These are phyloP conservation scores for Bombus terrestris DNA, from an alignment of 1,140 invertebrate genomes.

Conservation along the genomic window DNA sequence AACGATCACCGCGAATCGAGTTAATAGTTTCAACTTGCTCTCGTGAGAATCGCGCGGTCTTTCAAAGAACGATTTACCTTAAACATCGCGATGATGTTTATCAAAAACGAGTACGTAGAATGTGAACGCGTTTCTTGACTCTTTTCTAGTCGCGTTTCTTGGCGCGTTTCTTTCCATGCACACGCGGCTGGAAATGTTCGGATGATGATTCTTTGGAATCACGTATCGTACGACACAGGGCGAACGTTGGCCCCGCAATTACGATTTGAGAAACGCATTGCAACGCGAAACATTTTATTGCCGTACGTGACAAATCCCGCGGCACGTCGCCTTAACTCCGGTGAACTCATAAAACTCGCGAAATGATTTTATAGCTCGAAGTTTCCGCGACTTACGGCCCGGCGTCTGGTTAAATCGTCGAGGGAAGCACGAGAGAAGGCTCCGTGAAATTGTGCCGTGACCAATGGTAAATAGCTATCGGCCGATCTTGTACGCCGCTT, in stretches of 20 bases:
- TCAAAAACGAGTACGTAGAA: background rate
- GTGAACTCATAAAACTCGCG: conserved; percentile 29
- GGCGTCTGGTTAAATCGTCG: background rate
- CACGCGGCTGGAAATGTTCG: background rate
- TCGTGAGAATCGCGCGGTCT: background rate
- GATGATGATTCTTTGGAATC: background rate
- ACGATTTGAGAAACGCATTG: conserved; percentile 29
- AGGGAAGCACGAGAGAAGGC: background rate
- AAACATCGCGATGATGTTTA: background rate
- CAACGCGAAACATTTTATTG: conserved; percentile 22
- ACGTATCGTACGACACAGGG: background rate
- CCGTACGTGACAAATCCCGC: conserved; percentile 36
- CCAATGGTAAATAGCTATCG: background rate
- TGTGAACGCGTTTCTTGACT: background rate
- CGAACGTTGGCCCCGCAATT: background rate
- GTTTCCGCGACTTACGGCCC: background rate
- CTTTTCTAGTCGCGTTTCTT: background rate
- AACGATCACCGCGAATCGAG: background rate
- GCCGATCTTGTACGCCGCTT: too few species aligned
- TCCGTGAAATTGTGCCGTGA: background rate
- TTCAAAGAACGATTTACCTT: background rate
- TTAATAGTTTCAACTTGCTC: conserved; percentile 1
- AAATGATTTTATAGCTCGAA: conserved; percentile 33
- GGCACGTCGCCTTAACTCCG: conserved; percentile 29
- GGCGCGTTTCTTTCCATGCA: background rate